phyloP scores from a whole-genome alignment of 2,797 vertebrate genomes.

The Cryptoblepharus egeriae region DNA sequence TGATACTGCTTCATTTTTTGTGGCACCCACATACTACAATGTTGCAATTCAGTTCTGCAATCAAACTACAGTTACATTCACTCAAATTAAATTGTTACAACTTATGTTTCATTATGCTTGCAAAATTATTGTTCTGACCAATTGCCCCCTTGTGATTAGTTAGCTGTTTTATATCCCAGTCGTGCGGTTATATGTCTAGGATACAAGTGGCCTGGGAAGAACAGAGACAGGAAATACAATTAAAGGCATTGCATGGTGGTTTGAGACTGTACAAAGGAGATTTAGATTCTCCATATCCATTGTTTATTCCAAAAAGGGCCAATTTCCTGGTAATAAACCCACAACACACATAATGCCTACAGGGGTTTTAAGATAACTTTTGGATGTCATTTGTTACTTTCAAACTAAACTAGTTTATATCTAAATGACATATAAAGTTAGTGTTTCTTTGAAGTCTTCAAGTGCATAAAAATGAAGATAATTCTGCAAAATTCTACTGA shows the following conservation, averaged over 20 bases:
- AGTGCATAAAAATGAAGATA: background rate
- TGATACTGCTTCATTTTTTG: background rate
- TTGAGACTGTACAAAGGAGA: conserved; percentile 19
- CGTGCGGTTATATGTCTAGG: background rate
- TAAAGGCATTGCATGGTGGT: conserved; percentile 16
- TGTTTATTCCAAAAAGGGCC: conserved; percentile 16
- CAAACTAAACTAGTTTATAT: background rate
- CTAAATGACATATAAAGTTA: background rate
- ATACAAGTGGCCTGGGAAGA: conserved; percentile 5
- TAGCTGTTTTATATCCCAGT: conserved; percentile 2
- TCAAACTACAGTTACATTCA: background rate
- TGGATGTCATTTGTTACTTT: background rate
- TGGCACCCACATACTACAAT: background rate
- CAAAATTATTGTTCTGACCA: background rate
- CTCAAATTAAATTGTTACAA: background rate
- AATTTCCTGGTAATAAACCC: conserved; percentile 14
- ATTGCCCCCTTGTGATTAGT: background rate
- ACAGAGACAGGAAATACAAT: conserved; percentile 1
- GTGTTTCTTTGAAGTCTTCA: background rate
- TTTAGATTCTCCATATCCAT: conserved; percentile 5
- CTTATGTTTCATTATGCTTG: conserved; percentile 8
- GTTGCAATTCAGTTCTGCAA: background rate
- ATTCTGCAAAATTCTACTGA: background rate
- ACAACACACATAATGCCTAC: background rate
- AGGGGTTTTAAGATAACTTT: background rate